phyloP scores from a whole-genome alignment of 2,113 vertebrate species.

The Myrmophylax atrothorax region DNA sequence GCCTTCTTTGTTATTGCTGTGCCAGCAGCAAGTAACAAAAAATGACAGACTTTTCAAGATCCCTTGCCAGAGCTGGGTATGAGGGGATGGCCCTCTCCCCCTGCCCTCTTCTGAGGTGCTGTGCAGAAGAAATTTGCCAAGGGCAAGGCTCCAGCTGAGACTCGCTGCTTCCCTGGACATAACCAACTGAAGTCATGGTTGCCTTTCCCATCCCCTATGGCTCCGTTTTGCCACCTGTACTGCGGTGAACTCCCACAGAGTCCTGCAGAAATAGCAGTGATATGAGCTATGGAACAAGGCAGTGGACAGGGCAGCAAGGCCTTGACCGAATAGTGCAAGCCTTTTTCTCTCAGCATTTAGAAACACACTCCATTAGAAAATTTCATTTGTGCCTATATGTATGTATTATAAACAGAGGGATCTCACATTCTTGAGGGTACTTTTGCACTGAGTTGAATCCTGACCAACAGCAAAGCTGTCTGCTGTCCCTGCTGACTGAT shows the following conservation, averaged over 20 bases:
- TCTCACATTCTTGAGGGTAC: background rate
- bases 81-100: background rate
- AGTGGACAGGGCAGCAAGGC: background rate
- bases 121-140: background rate
- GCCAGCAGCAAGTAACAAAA: background rate
- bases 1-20: background rate
- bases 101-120: background rate
- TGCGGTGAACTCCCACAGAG: background rate
- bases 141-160: background rate
- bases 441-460: background rate
- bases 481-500: background rate
- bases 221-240: background rate
- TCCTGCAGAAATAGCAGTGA: background rate
- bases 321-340: background rate
- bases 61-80: background rate
- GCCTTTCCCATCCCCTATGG: background rate
- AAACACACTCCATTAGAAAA: background rate
- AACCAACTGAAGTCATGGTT: background rate
- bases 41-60: background rate
- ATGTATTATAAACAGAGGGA: background rate
- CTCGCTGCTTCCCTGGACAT: background rate
- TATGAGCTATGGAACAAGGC: background rate
- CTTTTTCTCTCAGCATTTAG: background rate
- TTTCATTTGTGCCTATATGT: background rate
- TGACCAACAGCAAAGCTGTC: background rate